Conservation (phyloP, 2,113 vertebrate species). For the Xiphophorus maculatus region DNA sequence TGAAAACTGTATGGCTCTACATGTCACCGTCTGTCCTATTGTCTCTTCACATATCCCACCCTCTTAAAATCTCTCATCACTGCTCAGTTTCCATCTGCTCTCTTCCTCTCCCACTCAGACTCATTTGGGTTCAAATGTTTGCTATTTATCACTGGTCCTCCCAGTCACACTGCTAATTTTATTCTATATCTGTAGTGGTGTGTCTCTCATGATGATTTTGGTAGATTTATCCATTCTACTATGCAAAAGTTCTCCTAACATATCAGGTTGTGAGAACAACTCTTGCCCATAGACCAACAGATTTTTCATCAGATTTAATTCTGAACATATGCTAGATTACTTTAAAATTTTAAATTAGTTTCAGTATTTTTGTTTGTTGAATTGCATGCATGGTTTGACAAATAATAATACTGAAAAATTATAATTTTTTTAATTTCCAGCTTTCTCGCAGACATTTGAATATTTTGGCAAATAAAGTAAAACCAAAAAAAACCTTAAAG, state of each 20-base stretch:
- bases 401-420: too few relatives aligned
- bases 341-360: too few relatives aligned
- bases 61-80: slow-evolving; percentile 68
- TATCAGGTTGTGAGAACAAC: background rate
- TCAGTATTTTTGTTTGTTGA: too few relatives aligned
- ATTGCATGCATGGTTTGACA: too few relatives aligned
- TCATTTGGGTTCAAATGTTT: slow-evolving; percentile 50
- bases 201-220: slow-evolving; percentile 40
- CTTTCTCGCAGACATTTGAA: too few relatives aligned
- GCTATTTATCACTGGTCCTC: slow-evolving; percentile 48
- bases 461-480: too few relatives aligned
- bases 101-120: slow-evolving; percentile 64
- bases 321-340: background rate
- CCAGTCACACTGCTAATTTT: slow-evolving; percentile 15
- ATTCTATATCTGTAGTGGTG: slow-evolving; percentile 57
- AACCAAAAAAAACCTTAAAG: too few relatives aligned
- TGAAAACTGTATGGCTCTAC: slow-evolving; percentile 57
- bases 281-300: background rate
- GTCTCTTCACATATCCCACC: slow-evolving; percentile 57
- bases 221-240: background rate
- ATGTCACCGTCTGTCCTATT: slow-evolving; percentile 67
- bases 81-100: slow-evolving; percentile 55
- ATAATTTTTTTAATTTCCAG: too few relatives aligned
- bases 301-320: background rate
- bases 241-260: background rate